These are phyloP conservation scores for Drosophila insularis DNA, from an alignment of 1,140 invertebrate species.

Conservation along the genomic window DNA sequence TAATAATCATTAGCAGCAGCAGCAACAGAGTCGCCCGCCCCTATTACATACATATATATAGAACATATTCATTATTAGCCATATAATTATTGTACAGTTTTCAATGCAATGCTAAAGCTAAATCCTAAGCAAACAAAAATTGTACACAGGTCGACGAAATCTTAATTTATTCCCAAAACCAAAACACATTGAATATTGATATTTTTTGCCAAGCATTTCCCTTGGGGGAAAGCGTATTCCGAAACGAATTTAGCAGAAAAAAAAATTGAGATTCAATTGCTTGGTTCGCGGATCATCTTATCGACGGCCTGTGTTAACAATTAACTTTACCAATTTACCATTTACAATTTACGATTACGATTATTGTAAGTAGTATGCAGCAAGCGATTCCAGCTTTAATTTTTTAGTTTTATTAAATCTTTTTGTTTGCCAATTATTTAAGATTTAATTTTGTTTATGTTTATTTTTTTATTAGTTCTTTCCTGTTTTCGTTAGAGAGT, in stretches of 20 bases:
- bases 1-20: constrained; percentile 42
- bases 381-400: constrained; percentile 79
- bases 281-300: background rate
- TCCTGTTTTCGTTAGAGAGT: constrained; percentile 69
- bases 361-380: constrained; percentile 42
- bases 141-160: constrained; percentile 27
- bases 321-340: constrained; percentile 29
- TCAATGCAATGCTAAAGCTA: constrained; percentile 68
- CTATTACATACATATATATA: constrained; percentile 44
- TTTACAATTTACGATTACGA: constrained; percentile 53
- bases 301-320: constrained; percentile 1
- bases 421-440: constrained; percentile 60
- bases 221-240: too few relatives aligned
- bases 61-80: constrained; percentile 48
- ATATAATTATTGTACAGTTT: constrained; percentile 73
- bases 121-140: constrained; percentile 64
- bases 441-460: constrained; percentile 29
- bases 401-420: constrained; percentile 56
- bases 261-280: background rate
- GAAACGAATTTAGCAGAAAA: background rate
- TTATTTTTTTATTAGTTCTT: constrained; percentile 50
- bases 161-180: constrained; percentile 19
- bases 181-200: background rate
- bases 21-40: constrained; percentile 33
- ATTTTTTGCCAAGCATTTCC: too few relatives aligned